Evolutionary conservation across 2,888 invertebrate genomes (phyloP).

Genomic region (Polydrusus tereticollis): DNA sequence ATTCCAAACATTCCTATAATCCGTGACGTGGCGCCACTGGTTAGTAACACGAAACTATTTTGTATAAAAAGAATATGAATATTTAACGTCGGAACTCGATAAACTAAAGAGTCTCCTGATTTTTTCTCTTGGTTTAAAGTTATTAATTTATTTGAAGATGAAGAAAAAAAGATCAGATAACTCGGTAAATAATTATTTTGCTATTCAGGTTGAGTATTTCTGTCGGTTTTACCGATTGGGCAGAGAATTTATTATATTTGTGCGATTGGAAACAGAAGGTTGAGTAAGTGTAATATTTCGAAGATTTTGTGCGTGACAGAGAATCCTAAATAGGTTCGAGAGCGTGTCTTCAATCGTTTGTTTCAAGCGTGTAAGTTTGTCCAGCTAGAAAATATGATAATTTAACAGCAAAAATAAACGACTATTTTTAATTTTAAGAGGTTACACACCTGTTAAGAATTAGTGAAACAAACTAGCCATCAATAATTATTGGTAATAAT

Average conservation of each 20-base stretch:
- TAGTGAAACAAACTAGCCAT: too few relatives aligned
- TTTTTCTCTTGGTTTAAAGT: conserved; percentile 26
- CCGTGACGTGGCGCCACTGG: conserved; percentile 1
- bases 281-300: conserved; percentile 17
- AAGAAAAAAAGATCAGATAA: conserved; percentile 41
- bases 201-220: conserved; percentile 20
- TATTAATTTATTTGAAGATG: conserved; percentile 28
- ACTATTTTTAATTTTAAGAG: too few relatives aligned
- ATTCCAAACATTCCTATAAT: neutral
- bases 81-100: conserved; percentile 26
- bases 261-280: conserved; percentile 11
- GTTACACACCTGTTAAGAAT: too few relatives aligned
- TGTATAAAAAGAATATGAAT: conserved; percentile 26
- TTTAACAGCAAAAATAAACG: neutral
- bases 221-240: conserved; percentile 32
- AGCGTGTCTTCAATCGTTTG: conserved; percentile 10
- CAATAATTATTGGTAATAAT: too few relatives aligned
- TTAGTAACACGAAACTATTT: neutral
- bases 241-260: conserved; percentile 38
- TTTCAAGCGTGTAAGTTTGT: neutral
- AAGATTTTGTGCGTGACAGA: conserved; percentile 19
- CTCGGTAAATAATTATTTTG: conserved; percentile 44
- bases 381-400: neutral
- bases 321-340: conserved; percentile 18
- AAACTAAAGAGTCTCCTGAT: conserved; percentile 13